A percentile compares a stretch with the other conserved stretches of the same genome.
phyloP scores from a whole-genome alignment of 1,140 invertebrate species.

The Zaprionus lachaisei region DNA sequence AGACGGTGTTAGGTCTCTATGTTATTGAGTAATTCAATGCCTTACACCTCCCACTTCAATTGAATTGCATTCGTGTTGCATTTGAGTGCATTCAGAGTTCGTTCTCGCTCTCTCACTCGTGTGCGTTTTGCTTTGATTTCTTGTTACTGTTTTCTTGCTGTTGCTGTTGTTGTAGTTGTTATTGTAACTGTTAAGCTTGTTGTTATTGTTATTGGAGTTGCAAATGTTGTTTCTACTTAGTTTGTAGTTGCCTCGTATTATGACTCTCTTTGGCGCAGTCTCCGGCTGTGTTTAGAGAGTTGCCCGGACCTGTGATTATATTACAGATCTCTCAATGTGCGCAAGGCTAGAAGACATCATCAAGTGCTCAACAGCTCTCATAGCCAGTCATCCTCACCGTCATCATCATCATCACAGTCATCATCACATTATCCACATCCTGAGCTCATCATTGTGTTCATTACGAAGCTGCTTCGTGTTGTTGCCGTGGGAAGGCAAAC shows the following conservation, averaged over 20 bases:
- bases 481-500: conserved; percentile 68
- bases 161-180: conserved; percentile 37
- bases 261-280: conserved; percentile 62
- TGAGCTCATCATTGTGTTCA: conserved; percentile 22
- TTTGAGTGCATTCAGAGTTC: conserved; percentile 42
- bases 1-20: neutral
- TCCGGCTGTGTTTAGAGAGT: conserved; percentile 65
- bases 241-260: conserved; percentile 61
- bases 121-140: conserved; percentile 55
- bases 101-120: neutral
- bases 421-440: conserved; percentile 17
- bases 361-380: conserved; percentile 7
- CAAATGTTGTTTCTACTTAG: conserved; percentile 60
- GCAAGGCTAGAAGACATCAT: conserved; percentile 39
- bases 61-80: neutral
- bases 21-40: neutral
- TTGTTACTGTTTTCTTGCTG: conserved; percentile 35
- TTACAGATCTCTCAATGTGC: conserved; percentile 24
- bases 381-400: conserved; percentile 1
- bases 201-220: conserved; percentile 57
- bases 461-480: conserved; percentile 37
- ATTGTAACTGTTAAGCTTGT: conserved; percentile 20
- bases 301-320: conserved; percentile 58
- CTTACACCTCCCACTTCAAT: neutral
- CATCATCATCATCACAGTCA: conserved; percentile 33